Percentiles rank a stretch among this genome's conserved stretches.
These are phyloP conservation scores for Sarcophaga variegata DNA, from an alignment of 2,888 invertebrate species.

Conservation along the genomic window DNA sequence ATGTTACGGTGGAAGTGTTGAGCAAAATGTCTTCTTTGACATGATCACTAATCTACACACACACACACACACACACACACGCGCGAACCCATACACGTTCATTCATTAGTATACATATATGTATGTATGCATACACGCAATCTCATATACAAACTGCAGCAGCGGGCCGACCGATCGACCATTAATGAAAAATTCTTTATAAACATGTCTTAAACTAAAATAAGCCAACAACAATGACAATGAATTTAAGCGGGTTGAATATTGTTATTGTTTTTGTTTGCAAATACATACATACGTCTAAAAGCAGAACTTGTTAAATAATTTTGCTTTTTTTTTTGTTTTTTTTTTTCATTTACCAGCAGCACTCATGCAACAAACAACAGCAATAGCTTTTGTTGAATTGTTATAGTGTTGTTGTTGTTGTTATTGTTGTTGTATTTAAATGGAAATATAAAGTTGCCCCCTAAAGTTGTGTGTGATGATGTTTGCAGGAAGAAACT, in stretches of 20 bases:
- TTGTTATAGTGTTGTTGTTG: too few species aligned
- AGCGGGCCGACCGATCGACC: background rate
- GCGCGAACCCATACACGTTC: background rate
- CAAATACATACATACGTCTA: background rate
- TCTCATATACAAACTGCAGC: too few species aligned
- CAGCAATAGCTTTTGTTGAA: too few species aligned
- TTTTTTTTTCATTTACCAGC: background rate
- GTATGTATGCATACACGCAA: background rate
- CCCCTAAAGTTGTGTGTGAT: constrained; percentile 28
- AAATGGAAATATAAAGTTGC: constrained; percentile 42
- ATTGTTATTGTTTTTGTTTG: background rate
- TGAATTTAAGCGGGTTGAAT: constrained; percentile 42
- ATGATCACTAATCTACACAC: constrained; percentile 52
- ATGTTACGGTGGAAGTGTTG: constrained; percentile 65
- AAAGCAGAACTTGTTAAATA: constrained; percentile 46
- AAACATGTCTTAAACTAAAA: constrained; percentile 37
- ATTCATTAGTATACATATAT: background rate
- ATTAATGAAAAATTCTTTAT: background rate
- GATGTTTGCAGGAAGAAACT: constrained; percentile 24
- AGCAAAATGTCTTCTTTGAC: constrained; percentile 70
- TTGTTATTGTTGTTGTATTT: background rate
- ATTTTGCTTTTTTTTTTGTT: background rate
- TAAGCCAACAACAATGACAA: background rate
- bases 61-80: background rate
- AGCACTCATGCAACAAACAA: too few species aligned